These are phyloP conservation scores for Coilia nasus DNA, from an alignment of 2,797 vertebrate genomes.

Conservation along the genomic window DNA sequence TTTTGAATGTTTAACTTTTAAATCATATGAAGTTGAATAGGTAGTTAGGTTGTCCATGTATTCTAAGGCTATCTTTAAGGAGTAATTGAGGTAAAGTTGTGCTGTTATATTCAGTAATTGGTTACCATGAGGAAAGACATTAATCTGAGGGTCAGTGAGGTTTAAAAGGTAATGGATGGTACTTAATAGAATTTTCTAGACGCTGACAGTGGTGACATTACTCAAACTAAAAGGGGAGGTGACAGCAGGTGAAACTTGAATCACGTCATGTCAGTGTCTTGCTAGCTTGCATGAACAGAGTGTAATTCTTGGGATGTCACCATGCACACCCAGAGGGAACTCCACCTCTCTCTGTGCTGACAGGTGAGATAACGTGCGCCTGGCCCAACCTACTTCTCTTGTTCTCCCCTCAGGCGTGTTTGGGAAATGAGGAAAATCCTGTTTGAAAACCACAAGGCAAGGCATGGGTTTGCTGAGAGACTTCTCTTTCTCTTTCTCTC, in stretches of 20 bases:
- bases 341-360: neutral
- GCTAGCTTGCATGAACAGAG: neutral
- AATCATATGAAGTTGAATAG: neutral
- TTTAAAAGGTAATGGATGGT: neutral
- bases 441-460: neutral
- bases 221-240: neutral
- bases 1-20: neutral
- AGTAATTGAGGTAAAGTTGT: neutral
- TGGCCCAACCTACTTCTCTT: neutral
- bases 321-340: neutral
- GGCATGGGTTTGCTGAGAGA: neutral
- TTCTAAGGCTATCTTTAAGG: neutral
- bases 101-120: neutral
- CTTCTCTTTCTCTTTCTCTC: neutral
- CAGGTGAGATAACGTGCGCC: neutral
- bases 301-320: neutral
- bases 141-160: neutral
- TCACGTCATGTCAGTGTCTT: neutral
- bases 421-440: constrained; percentile 1
- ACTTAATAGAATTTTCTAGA: neutral
- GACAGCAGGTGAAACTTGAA: neutral
- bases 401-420: neutral
- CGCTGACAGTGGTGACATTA: neutral
- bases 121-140: neutral
- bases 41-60: neutral